Conservation (phyloP, 2,888 invertebrate genomes). For the Tenodera sinensis region DNA sequence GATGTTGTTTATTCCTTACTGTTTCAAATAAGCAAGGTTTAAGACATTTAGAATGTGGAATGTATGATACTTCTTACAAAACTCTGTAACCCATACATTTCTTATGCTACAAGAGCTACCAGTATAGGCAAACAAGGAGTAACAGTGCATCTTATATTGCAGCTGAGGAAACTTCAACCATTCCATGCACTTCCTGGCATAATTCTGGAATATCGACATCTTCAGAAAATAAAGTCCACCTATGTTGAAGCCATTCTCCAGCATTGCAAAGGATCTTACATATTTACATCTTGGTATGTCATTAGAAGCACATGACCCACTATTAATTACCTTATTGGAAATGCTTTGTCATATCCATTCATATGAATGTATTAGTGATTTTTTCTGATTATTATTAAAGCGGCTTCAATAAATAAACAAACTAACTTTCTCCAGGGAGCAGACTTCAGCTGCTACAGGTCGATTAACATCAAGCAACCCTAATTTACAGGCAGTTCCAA, state of each 20-base stretch:
- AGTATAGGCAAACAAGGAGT: no score
- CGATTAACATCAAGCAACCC: conserved; percentile 50
- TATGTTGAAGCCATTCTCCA: conserved; percentile 48
- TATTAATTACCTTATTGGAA: no score
- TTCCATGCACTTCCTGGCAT: conserved; percentile 48
- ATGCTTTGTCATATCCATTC: neutral
- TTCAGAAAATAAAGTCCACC: conserved; percentile 51
- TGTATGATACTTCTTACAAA: no score
- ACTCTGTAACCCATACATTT: no score
- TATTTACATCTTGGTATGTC: conserved; percentile 47
- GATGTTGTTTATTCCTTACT: no score
- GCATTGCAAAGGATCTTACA: conserved; percentile 44
- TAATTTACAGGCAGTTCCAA: conserved; percentile 53
- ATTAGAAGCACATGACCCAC: neutral
- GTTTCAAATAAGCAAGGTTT: no score
- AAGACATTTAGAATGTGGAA: no score
- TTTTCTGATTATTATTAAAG: neutral
- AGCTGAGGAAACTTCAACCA: conserved; percentile 46
- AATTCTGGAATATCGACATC: conserved; percentile 49
- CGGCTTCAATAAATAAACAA: neutral
- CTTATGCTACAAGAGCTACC: no score
- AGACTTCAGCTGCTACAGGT: conserved; percentile 50
- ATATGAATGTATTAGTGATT: neutral
- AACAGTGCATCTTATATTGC: neutral
- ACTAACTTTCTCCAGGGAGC: conserved; percentile 43